Percentiles rank a stretch among this genome's conserved stretches.
Conservation (phyloP, 1,140 invertebrate genomes). For the Caenorhabditis latens region DNA sequence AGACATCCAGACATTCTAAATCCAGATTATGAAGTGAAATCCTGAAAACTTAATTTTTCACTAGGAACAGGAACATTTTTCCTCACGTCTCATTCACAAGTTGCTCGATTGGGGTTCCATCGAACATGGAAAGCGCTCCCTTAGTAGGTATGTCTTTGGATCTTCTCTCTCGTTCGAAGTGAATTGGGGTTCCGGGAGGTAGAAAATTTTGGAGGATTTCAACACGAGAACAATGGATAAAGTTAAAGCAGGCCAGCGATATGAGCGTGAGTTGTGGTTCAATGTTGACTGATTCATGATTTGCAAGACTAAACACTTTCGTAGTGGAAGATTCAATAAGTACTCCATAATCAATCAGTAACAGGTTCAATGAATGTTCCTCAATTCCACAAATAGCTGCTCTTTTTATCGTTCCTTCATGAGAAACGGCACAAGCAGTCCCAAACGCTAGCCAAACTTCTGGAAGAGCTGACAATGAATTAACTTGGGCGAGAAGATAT, state of each 20-base stretch:
- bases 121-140: not conserved
- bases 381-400: not conserved
- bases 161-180: not conserved
- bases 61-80: not conserved
- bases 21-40: not conserved
- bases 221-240: constrained; percentile 20
- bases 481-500: not conserved
- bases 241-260: not conserved
- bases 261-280: constrained; percentile 10
- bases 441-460: not conserved
- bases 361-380: not conserved
- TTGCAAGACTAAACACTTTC: not conserved
- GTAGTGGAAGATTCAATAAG: not conserved
- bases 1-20: not conserved
- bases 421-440: not conserved
- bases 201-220: not conserved
- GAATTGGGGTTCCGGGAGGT: not conserved
- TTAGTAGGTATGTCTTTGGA: constrained; percentile 26
- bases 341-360: constrained; percentile 12
- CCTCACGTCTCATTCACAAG: not conserved
- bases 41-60: not conserved
- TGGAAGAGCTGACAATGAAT: not conserved
- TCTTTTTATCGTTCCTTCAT: not conserved
- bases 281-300: not conserved
- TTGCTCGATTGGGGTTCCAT: not conserved